Evolutionary conservation across 2,888 invertebrate genomes (phyloP), one percentile per base, ranked within the genome.

Genomic region (Nephrotoma flavescens): DNA sequence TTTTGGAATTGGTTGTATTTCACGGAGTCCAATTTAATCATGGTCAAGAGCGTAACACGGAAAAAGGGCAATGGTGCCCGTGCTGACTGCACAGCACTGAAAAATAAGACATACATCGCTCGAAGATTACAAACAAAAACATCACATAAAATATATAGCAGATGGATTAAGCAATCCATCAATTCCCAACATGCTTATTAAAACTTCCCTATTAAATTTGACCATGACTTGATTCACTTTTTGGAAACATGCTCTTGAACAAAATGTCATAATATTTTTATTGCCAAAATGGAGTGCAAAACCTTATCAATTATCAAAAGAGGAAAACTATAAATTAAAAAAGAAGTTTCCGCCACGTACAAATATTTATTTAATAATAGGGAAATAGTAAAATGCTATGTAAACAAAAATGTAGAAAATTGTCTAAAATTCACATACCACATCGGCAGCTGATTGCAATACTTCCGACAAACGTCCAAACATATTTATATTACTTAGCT

Each of bases 381-480:
- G 31, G 31, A 31, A 31, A 31, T 57, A 83, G 42, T 2, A 19
- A n/a, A 45, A 11, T 9, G 19, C 11, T 12, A 6, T 44, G 45
- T 45, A 15, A 45, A 45, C 7, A 15, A 44, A 31, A 31, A 85
- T 9, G 1, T 19, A 45, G 0, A 85, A 31, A 42, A n/a, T 85
- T n/a, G 6, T 6, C 0, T 45, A 85, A 7, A 42, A 42, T 57
- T 86, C 85, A 89, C 89, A 88, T 88, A 93, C 93, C 88, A 93
- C 93, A 90, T 93, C 93, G 88, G 93, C 93, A 42, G 90, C 90
- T 88, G 92, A 92, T 90, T 93, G 93, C 88, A 93, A 89, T 86
- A 92, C 93, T 89, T 93, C 93, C 86, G 93, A 93, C 90, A 93
- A 93, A 89, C 93, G 91, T 89, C 93, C 93, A 87, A 93, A 90